Conservation (phyloP, 1,140 invertebrate species). For the Cydia fagiglandana region DNA sequence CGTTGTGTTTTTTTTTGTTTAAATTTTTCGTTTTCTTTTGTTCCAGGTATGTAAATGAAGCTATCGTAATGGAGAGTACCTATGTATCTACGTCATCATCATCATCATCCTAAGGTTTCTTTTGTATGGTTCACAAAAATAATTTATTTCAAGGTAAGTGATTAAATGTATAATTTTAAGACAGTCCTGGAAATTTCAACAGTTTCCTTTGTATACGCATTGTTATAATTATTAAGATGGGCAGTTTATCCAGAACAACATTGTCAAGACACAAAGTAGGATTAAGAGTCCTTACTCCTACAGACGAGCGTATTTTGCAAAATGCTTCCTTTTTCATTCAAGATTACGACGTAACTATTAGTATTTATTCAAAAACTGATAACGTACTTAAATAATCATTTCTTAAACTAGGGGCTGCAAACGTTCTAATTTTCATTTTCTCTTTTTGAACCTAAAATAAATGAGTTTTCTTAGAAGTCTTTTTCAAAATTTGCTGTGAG, state of each 20-base stretch:
- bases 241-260: not conserved
- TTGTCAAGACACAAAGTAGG: not conserved
- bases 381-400: too few species aligned
- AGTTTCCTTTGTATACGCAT: not conserved
- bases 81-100: not conserved
- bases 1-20: conserved; percentile 39
- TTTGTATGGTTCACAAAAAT: not conserved
- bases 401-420: too few species aligned
- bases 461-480: too few species aligned
- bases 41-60: conserved; percentile 51
- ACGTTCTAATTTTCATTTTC: too few species aligned
- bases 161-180: not conserved
- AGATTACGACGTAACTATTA: too few species aligned
- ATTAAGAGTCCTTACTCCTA: too few species aligned
- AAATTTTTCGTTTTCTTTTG: conserved; percentile 41
- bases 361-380: too few species aligned
- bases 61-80: not conserved
- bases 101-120: not conserved
- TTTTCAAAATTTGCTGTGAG: too few species aligned
- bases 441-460: too few species aligned
- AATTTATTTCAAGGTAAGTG: not conserved
- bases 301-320: too few species aligned
- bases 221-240: not conserved
- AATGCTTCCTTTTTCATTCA: too few species aligned
- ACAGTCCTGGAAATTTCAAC: not conserved